Percentiles rank a stretch among this genome's conserved stretches.
phyloP scores from a whole-genome alignment of 2,113 vertebrate species.

The Formicarius rufipectus region DNA sequence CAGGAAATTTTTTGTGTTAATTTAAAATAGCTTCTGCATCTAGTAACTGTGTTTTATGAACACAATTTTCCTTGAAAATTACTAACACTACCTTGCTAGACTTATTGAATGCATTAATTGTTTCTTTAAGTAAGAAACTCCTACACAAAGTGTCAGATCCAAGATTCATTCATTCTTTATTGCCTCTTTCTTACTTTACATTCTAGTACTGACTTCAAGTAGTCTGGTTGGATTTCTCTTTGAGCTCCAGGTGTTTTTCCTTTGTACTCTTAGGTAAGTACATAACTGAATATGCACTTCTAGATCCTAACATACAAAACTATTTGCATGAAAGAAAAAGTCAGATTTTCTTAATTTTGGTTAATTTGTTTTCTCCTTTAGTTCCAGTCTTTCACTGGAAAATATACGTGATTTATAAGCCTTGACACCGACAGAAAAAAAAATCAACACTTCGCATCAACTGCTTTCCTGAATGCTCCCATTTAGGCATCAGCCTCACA shows the following conservation, averaged over 20 bases:
- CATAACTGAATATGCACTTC: neutral
- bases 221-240: neutral
- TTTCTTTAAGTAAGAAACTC: neutral
- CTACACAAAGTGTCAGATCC: neutral
- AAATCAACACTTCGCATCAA: neutral
- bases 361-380: neutral
- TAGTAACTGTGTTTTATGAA: neutral
- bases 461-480: neutral
- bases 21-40: neutral
- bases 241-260: neutral
- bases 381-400: neutral
- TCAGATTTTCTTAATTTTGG: neutral
- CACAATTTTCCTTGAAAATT: neutral
- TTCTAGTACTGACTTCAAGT: neutral
- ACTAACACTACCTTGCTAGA: neutral
- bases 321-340: neutral
- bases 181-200: neutral
- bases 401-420: neutral
- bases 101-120: fast-evolving
- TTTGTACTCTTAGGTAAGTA: neutral
- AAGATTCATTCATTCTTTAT: neutral
- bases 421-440: neutral
- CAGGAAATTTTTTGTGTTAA: neutral
- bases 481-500: neutral
- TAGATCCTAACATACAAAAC: neutral